Percentiles rank a stretch among this genome's conserved stretches.
Evolutionary conservation across 1,140 invertebrate genomes (phyloP).

Genomic region (Dreissena rostriformis): DNA sequence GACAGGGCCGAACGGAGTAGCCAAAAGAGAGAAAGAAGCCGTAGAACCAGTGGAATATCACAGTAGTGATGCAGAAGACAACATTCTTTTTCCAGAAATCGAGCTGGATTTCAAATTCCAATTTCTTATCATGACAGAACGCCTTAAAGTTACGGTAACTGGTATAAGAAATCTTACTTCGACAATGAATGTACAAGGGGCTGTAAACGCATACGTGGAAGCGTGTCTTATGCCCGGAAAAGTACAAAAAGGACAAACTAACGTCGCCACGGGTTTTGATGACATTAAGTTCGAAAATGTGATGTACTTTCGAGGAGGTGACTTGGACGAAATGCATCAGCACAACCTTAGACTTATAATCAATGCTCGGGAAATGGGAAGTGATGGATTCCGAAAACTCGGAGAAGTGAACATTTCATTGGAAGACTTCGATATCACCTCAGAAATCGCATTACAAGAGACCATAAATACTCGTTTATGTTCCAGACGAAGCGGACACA

Average conservation of each 20-base stretch:
- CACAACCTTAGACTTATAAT: not conserved
- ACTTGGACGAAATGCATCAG: not conserved
- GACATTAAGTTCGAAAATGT: not conserved
- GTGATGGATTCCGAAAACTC: not conserved
- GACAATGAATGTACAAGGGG: not conserved
- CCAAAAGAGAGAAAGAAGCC: no score
- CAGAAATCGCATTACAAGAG: not conserved
- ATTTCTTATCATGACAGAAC: not conserved
- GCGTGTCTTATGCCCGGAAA: constrained; percentile 1
- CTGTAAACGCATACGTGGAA: not conserved
- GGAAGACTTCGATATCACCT: not conserved
- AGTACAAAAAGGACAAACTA: not conserved
- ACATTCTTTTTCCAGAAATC: not conserved
- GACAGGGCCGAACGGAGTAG: no score
- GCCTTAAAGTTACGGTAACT: not conserved
- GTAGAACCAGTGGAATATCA: no score
- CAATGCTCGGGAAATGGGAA: not conserved
- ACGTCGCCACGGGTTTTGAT: not conserved
- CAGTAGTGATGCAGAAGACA: no score
- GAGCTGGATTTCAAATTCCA: not conserved
- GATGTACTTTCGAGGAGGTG: not conserved
- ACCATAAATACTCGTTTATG: not conserved
- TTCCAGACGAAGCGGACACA: not conserved
- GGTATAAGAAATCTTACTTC: not conserved
- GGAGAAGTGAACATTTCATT: not conserved